A percentile compares a stretch with the other conserved stretches of the same genome.
phyloP scores from a whole-genome alignment of 2,113 vertebrate genomes.

The Daubentonia madagascariensis region DNA sequence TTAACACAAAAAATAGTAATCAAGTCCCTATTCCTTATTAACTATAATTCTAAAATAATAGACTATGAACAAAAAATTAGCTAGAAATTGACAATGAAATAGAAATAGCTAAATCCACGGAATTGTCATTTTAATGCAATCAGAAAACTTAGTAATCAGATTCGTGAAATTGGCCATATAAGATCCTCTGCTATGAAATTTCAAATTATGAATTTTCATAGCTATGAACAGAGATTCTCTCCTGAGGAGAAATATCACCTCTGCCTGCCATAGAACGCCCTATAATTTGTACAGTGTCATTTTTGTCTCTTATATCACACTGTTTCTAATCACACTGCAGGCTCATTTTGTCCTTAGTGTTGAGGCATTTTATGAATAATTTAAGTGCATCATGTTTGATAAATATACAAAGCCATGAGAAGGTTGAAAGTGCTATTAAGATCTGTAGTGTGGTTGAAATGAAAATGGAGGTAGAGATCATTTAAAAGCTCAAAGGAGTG shows the following conservation, averaged over 20 bases:
- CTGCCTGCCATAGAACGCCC: not conserved
- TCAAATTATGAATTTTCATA: not conserved
- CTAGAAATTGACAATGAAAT: not conserved
- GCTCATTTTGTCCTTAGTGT: not conserved
- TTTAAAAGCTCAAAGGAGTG: not conserved
- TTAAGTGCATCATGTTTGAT: slow-evolving; percentile 4
- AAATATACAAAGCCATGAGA: not conserved
- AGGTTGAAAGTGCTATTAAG: slow-evolving; percentile 2
- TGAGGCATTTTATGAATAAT: slow-evolving; percentile 43
- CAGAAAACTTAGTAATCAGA: not conserved
- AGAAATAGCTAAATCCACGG: not conserved
- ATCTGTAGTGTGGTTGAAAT: not conserved
- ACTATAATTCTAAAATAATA: not conserved
- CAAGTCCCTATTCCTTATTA: not conserved
- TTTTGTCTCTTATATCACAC: not conserved
- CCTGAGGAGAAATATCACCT: not conserved
- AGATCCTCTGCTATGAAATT: not conserved
- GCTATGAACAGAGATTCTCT: not conserved
- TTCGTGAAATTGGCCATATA: not conserved
- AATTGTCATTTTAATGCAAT: not conserved
- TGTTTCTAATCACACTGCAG: not conserved
- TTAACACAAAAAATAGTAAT: not conserved
- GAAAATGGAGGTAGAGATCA: not conserved
- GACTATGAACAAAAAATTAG: not conserved
- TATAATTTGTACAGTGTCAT: not conserved